Percentiles rank a stretch among this genome's conserved stretches.
Evolutionary conservation across 2,113 vertebrate species (phyloP).

Genomic region (Anguilla japonica): DNA sequence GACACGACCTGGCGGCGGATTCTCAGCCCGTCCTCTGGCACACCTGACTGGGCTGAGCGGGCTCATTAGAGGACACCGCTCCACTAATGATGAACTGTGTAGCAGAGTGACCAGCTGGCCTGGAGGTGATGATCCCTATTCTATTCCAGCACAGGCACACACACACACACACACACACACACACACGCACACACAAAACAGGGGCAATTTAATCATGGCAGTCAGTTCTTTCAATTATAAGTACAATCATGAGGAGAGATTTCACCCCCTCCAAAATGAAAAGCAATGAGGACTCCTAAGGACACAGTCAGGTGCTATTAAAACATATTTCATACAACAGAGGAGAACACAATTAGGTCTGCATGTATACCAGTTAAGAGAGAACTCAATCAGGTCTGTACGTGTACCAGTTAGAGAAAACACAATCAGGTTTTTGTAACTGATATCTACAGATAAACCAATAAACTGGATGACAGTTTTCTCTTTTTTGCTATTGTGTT

Average conservation of each 20-base stretch:
- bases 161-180: neutral
- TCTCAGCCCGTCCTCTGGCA: neutral
- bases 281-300: too few species aligned
- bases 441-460: neutral
- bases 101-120: neutral
- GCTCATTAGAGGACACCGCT: constrained; percentile 21
- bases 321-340: too few species aligned
- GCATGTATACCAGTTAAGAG: neutral
- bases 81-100: constrained; percentile 26
- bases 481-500: neutral
- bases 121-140: neutral
- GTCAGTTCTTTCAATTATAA: too few species aligned
- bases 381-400: neutral
- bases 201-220: neutral
- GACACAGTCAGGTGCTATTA: too few species aligned
- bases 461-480: neutral
- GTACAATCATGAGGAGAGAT: too few species aligned
- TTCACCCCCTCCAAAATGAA: too few species aligned
- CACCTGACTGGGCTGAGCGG: constrained; percentile 21
- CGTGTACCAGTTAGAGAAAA: neutral
- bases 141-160: neutral
- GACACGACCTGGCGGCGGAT: neutral
- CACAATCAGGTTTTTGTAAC: neutral
- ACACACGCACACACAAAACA: neutral
- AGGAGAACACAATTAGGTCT: too few species aligned